phyloP scores from a whole-genome alignment of 2,113 vertebrate species.

The Parotia lawesii region DNA sequence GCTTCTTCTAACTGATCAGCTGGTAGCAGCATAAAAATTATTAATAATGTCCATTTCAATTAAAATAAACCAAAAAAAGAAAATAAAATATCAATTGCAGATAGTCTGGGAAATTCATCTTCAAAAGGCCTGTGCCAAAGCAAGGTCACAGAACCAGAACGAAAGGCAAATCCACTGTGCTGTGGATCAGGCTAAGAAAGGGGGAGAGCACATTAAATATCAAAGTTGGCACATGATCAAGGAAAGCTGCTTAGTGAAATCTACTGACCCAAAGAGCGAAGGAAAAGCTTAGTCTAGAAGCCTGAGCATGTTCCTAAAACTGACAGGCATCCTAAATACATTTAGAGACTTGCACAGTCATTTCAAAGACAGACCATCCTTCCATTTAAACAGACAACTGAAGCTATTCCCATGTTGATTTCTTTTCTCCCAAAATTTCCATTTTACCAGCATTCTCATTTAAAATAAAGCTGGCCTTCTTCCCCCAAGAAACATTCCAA shows the following conservation, averaged over 20 bases:
- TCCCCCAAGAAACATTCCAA: neutral
- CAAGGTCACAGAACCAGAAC: neutral
- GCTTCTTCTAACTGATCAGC: neutral
- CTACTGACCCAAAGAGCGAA: neutral
- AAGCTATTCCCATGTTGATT: neutral
- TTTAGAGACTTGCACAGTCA: neutral
- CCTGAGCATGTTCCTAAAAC: neutral
- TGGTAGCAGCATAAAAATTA: neutral
- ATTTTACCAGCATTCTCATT: neutral
- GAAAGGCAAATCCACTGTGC: neutral
- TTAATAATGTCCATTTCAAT: neutral
- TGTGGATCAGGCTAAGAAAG: neutral
- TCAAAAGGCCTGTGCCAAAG: neutral
- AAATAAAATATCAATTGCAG: neutral
- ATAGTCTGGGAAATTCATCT: neutral
- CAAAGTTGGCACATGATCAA: constrained; percentile 9
- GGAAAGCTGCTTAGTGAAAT: constrained; percentile 43
- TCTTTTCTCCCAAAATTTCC: neutral
- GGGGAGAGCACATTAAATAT: neutral
- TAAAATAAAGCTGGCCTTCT: neutral
- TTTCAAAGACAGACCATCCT: neutral
- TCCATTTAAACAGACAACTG: neutral
- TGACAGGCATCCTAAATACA: neutral
- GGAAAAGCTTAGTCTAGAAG: neutral
- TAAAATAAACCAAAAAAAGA: neutral